Conservation (phyloP, 1,140 invertebrate genomes). For the Bombyx mandarina region DNA sequence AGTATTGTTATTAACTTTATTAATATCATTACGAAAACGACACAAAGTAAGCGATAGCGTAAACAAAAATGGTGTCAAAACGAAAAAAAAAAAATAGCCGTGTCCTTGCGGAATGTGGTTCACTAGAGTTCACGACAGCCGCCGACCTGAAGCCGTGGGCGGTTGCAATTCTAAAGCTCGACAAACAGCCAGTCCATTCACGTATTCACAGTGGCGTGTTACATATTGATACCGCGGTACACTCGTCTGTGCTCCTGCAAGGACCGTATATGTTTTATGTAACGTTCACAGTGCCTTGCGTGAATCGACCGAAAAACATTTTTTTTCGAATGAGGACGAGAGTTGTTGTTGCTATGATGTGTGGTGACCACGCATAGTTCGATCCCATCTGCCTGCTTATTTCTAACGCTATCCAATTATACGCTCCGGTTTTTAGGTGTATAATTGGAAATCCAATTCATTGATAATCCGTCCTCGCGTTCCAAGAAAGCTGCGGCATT, state of each 20-base stretch:
- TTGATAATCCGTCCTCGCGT: too few relatives aligned
- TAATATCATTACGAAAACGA: constrained; percentile 6
- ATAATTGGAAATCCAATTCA: too few relatives aligned
- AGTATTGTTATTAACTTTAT: too few relatives aligned
- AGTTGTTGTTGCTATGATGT: too few relatives aligned
- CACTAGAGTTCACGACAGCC: constrained; percentile 14
- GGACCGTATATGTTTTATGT: not conserved
- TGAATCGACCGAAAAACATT: too few relatives aligned
- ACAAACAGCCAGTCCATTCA: constrained; percentile 34
- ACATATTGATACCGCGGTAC: constrained; percentile 41
- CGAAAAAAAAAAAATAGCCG: constrained; percentile 14
- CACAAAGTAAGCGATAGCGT: constrained; percentile 1
- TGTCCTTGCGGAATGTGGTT: constrained; percentile 7
- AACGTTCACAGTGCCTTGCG: not conserved
- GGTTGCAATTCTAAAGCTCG: constrained; percentile 33
- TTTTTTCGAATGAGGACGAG: too few relatives aligned
- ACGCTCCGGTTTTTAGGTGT: too few relatives aligned
- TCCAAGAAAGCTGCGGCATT: too few relatives aligned
- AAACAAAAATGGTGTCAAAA: not conserved
- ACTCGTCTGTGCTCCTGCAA: constrained; percentile 13
- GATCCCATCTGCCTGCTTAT: too few relatives aligned
- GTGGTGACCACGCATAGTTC: too few relatives aligned
- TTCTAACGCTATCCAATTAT: too few relatives aligned
- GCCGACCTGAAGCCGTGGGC: constrained; percentile 26
- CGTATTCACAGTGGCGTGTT: not conserved